Evolutionary conservation across 2,113 vertebrate species (phyloP).

Genomic region (Aegithalos caudatus): DNA sequence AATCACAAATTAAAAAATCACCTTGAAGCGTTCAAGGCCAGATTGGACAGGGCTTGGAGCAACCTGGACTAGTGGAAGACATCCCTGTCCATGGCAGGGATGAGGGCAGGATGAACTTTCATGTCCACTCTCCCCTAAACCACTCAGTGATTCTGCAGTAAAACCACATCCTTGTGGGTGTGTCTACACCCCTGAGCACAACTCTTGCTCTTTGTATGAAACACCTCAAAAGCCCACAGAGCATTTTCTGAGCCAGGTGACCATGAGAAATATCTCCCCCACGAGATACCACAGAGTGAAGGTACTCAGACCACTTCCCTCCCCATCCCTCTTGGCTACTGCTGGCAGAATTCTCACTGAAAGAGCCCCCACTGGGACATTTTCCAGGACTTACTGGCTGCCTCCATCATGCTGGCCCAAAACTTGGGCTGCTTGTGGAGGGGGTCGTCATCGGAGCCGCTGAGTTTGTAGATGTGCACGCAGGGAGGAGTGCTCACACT

Average conservation of each 20-base stretch:
- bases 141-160: neutral
- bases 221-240: neutral
- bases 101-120: neutral
- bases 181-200: neutral
- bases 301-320: neutral
- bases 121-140: neutral
- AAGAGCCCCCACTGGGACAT: fast-evolving
- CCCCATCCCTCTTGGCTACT: neutral
- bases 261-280: fast-evolving
- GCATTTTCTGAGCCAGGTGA: neutral
- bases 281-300: neutral
- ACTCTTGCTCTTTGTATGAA: neutral
- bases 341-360: fast-evolving
- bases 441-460: constrained; percentile 79
- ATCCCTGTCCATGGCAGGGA: neutral
- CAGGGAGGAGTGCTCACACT: constrained; percentile 91
- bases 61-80: neutral
- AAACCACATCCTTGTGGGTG: neutral
- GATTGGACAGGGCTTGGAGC: neutral
- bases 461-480: constrained; percentile 94
- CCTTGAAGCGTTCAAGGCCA: neutral
- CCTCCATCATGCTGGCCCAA: constrained; percentile 99
- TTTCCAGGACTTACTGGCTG: constrained; percentile 81
- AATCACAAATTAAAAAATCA: neutral
- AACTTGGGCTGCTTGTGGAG: constrained; percentile 90